phyloP scores from a whole-genome alignment of 2,888 invertebrate genomes.

The Dichetophora obliterata region DNA sequence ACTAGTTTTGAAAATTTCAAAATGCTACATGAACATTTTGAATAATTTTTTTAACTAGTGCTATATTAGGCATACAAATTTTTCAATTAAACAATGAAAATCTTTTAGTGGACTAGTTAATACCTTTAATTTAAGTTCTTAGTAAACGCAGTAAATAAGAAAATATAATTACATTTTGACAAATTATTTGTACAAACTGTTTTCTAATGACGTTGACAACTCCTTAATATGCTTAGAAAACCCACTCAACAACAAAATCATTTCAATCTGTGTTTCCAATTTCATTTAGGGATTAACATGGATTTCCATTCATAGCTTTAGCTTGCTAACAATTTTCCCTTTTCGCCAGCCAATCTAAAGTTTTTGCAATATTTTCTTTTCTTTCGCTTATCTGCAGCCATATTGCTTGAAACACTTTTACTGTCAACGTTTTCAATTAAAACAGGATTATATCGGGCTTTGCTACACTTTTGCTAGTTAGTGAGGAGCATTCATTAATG shows the following conservation, averaged over 20 bases:
- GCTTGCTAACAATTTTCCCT: not conserved
- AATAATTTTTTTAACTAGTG: too few relatives aligned
- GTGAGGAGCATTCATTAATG: slow-evolving; percentile 15
- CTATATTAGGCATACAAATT: too few relatives aligned
- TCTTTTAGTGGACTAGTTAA: too few relatives aligned
- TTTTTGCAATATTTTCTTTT: not conserved
- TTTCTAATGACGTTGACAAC: not conserved
- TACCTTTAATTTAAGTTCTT: too few relatives aligned
- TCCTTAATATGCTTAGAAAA: not conserved
- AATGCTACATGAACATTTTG: too few relatives aligned
- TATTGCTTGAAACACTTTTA: slow-evolving; percentile 4
- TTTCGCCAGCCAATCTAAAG: slow-evolving; percentile 4
- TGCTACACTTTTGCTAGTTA: slow-evolving; percentile 12
- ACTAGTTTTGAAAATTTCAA: too few relatives aligned
- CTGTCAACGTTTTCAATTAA: slow-evolving; percentile 39
- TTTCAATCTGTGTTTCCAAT: slow-evolving; percentile 57
- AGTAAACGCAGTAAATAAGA: not conserved
- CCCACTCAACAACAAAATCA: not conserved
- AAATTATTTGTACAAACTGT: not conserved
- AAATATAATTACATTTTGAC: not conserved
- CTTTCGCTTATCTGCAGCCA: not conserved
- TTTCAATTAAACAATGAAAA: too few relatives aligned
- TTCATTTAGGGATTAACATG: slow-evolving; percentile 64
- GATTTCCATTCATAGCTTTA: slow-evolving; percentile 37
- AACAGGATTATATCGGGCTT: slow-evolving; percentile 31